Percentiles rank a stretch among this genome's conserved stretches.
Evolutionary conservation across 2,113 vertebrate genomes (phyloP).

Genomic region (Protomyctophum bolini): DNA sequence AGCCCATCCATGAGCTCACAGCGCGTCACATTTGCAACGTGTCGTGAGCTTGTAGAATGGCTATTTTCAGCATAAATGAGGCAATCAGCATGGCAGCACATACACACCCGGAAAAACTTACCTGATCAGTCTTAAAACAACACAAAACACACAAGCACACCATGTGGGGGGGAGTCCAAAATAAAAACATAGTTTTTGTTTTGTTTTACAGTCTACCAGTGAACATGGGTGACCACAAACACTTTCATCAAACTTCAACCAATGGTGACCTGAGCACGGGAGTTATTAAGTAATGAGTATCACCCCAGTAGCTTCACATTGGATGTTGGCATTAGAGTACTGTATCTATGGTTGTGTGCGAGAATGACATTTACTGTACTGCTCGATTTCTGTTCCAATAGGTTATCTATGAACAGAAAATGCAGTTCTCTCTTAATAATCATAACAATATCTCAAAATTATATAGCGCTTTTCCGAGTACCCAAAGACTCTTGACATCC

Average conservation of each 20-base stretch:
- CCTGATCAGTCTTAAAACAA: conserved; percentile 22
- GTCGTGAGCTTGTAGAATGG: too few relatives aligned
- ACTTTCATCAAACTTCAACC: conserved; percentile 31
- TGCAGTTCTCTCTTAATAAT: conserved; percentile 1
- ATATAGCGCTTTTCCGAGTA: too few relatives aligned
- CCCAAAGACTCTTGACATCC: conserved; percentile 10
- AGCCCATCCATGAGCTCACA: too few relatives aligned
- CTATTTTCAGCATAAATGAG: too few relatives aligned
- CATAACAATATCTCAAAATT: too few relatives aligned
- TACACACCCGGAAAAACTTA: conserved; percentile 8
- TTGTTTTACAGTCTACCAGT: conserved; percentile 21
- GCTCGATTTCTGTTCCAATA: conserved; percentile 5
- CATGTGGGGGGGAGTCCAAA: conserved; percentile 41
- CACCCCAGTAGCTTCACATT: conserved; percentile 17
- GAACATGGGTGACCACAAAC: conserved; percentile 15
- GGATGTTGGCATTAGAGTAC: too few relatives aligned
- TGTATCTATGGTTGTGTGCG: not conserved
- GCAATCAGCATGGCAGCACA: not conserved
- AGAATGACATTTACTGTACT: conserved; percentile 2
- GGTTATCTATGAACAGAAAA: conserved; percentile 4
- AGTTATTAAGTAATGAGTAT: conserved; percentile 19
- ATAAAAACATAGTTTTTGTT: conserved; percentile 45
- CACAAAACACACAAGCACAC: conserved; percentile 39
- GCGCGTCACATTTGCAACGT: too few relatives aligned
- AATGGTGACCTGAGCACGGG: conserved; percentile 49